A percentile compares a stretch with the other conserved stretches of the same genome.
Conservation (phyloP, 2,113 vertebrate genomes). For the Rhinogobius similis region DNA sequence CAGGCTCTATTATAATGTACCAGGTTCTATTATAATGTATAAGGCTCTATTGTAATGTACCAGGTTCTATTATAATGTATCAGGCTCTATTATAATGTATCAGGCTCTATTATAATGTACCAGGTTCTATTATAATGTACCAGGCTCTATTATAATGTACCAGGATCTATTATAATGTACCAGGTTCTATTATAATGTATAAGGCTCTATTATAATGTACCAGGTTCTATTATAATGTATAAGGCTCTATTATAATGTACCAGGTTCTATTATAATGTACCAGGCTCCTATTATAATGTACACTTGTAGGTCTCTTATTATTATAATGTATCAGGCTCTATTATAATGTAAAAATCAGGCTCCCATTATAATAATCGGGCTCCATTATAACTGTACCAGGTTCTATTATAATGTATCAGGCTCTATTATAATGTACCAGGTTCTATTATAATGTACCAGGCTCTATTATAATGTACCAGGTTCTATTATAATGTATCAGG, state of each 20-base stretch:
- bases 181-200: not conserved
- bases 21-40: not conserved
- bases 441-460: not conserved
- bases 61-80: not conserved
- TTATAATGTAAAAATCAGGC: not conserved
- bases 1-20: not conserved
- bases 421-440: not conserved
- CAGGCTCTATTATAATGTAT: not conserved
- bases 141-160: not conserved
- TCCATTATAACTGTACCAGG: too few species aligned
- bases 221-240: not conserved
- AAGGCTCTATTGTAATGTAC: not conserved
- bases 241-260: not conserved
- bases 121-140: not conserved
- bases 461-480: not conserved
- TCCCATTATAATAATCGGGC: too few species aligned
- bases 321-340: too few species aligned
- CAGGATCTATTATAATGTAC: not conserved
- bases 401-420: not conserved
- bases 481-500: not conserved
- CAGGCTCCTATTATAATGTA: not conserved
- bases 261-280: not conserved
- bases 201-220: not conserved
- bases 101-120: not conserved
- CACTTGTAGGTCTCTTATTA: too few species aligned